Base-by-base conservation (phyloP, 2,888 invertebrate species). In the Patella depressa region DNA sequence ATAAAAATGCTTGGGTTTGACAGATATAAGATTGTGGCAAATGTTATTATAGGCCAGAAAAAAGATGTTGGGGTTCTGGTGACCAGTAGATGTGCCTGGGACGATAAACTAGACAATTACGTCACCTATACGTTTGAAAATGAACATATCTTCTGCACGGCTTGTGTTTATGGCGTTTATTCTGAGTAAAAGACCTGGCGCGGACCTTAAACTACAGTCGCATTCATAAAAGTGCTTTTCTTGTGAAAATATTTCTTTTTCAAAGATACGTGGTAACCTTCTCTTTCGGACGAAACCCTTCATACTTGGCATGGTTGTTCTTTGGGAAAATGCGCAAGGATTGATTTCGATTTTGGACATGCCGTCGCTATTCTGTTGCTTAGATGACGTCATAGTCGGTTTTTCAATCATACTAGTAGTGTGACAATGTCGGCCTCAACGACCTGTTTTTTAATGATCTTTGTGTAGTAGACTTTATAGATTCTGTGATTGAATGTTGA, bases 11-110 rank as follows among this genome's bases (percentile, higher is more conserved):
- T 88, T 57, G 80, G 83, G n/a, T 88, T 83, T 77, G 87, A 88
- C 74, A 80, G 89, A 19, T 88, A 88, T 79, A 88, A 87, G 78
- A 79, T 89, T 17, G 79, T 89, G 9, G 81, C 82, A 69, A 75
- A 79, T 14, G 83, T 88, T 4, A 73, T 80, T 14, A 82, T 89
- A 15, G 86, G 87, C 5, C 85, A 88, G 78, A 84, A 81, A 72
- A 83, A 77, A 70, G 85, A 84, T 11, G 88, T 88, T 73, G 83
- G 82, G 0, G 65, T 86, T 7, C 71, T 82, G 24, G 75, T 83
- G 12, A 79, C 82, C 53, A 86, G 86, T 71, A 79, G 87, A 54
- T 85, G 85, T 79, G 80, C 83, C 1, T 86, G 88, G 87, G 87
- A 89, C 71, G 81, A 81, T 9, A 80, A 81, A 11, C 74, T 79